Evolutionary conservation across 2,113 vertebrate species (phyloP).

Genomic region (Calyptomena viridis): DNA sequence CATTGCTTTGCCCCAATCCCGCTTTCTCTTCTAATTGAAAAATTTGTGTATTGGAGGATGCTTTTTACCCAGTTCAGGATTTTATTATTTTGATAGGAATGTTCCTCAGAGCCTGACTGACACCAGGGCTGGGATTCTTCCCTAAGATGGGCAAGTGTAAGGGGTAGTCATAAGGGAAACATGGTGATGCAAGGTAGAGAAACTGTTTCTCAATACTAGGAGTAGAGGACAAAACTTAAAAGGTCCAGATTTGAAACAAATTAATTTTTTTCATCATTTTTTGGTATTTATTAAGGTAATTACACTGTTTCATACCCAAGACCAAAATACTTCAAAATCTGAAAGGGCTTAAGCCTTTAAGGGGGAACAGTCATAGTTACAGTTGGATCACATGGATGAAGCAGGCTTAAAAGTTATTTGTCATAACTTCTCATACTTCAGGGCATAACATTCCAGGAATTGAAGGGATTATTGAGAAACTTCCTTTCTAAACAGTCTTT

Average conservation of each 20-base stretch:
- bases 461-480: neutral
- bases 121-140: neutral
- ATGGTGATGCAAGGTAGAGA: neutral
- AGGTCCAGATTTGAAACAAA: neutral
- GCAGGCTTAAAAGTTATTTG: neutral
- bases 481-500: neutral
- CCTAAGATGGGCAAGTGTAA: neutral
- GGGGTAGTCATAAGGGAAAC: neutral
- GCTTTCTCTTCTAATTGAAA: neutral
- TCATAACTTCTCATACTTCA: neutral
- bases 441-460: neutral
- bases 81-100: neutral
- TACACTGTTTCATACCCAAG: neutral
- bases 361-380: neutral
- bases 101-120: neutral
- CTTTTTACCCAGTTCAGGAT: neutral
- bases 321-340: neutral
- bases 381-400: neutral
- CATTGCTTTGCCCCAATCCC: accelerated
- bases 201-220: neutral
- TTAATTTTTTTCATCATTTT: neutral
- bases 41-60: neutral
- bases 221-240: neutral
- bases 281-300: neutral
- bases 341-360: neutral